Percentiles rank a stretch among this genome's conserved stretches.
Evolutionary conservation across 2,888 invertebrate species (phyloP).

Genomic region (Alitta virens): DNA sequence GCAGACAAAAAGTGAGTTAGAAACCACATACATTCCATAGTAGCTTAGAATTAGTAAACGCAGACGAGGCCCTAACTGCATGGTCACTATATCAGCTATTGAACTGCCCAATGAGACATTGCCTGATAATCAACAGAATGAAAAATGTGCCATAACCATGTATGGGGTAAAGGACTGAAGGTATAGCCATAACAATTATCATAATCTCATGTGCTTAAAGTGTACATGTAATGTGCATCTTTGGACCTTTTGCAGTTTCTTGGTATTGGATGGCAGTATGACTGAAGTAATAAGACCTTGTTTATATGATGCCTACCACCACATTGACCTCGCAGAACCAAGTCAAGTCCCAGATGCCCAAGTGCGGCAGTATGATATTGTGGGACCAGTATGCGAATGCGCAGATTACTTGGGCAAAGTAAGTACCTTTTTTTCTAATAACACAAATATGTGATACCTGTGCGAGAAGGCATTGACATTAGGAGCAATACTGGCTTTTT

Average conservation of each 20-base stretch:
- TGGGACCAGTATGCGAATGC: slow-evolving; percentile 58
- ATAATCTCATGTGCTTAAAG: no score
- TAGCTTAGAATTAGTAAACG: background rate
- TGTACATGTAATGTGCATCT: background rate
- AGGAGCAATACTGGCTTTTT: no score
- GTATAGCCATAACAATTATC: no score
- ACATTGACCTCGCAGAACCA: slow-evolving; percentile 46
- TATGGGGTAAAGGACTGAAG: no score
- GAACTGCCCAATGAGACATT: no score
- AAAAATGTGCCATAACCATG: no score
- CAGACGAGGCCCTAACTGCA: no score
- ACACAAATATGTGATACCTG: no score
- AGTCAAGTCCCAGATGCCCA: background rate
- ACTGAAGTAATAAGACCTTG: slow-evolving; percentile 56
- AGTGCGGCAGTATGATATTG: slow-evolving; percentile 42
- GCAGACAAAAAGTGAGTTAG: slow-evolving; percentile 34
- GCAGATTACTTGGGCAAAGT: slow-evolving; percentile 55
- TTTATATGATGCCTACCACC: slow-evolving; percentile 56
- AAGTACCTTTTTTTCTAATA: background rate
- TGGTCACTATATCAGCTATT: no score
- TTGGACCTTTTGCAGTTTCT: slow-evolving; percentile 7
- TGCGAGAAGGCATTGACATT: no score
- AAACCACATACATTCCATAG: no score
- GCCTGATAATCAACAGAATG: no score
- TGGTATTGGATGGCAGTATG: slow-evolving; percentile 56